Evolutionary conservation across 1,140 invertebrate genomes (phyloP), one percentile per base, ranked within the genome.

Genomic region (Pantala flavescens): DNA sequence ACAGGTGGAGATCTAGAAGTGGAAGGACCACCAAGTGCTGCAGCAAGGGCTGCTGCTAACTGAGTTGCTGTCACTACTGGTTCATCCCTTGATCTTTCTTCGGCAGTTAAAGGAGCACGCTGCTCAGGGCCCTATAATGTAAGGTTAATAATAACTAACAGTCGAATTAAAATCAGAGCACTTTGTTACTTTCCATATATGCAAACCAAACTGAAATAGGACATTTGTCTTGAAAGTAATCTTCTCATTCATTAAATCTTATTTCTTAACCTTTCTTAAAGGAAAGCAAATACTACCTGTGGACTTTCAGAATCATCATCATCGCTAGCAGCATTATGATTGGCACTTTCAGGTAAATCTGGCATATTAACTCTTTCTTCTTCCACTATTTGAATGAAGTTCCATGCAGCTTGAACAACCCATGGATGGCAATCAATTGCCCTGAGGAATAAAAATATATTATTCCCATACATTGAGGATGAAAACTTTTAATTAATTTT

Each of bases 231-330:
- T n/a, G n/a, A n/a, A n/a, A n/a, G n/a, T n/a, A n/a, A n/a, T n/a
- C n/a, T n/a, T n/a, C n/a, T n/a, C n/a, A n/a, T n/a, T n/a, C n/a
- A n/a, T n/a, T n/a, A n/a, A n/a, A n/a, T n/a, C n/a, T n/a, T n/a
- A n/a, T n/a, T n/a, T n/a, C n/a, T n/a, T n/a, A n/a, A n/a, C n/a
- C n/a, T n/a, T n/a, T n/a, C n/a, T n/a, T n/a, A 36, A 36, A 36
- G 2, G 3, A 5, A 36, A 36, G 9, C 28, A 36, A 5, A 36
- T 36, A 36, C 9, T 36, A 80, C 84, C 74, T 84, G 82, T 10
- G 84, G 85, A 0, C 85, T 85, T 76, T 88, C 86, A 85, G 86
- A 87, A 74, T 87, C 86, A 74, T 88, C 86, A 23, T 86, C 84
- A 63, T 87, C 86, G 24, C 83, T 86, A 14, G 86, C 78, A 74